Evolutionary conservation across 2,888 invertebrate species (phyloP), one percentile per base, ranked within the genome.

Genomic region (Yponomeuta evonymella): DNA sequence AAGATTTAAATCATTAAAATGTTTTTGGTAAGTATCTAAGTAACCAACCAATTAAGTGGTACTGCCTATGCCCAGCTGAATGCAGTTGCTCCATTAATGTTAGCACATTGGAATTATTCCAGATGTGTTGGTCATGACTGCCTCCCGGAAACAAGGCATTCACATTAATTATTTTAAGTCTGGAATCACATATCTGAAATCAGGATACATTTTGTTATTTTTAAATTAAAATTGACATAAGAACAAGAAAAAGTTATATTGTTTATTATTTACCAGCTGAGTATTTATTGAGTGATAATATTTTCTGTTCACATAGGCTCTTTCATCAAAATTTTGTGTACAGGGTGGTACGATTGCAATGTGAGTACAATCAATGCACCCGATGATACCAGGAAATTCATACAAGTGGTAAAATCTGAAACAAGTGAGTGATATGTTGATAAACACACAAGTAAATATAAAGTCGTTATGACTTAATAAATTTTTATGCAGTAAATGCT

Each of bases 201-300:
- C 23, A 23, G 23, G 23, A 23, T 23, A 23, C 23, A 23, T 23
- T 23, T 23, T 23, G 23, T 23, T 23, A 23, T 23, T 23, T 23
- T 23, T 33, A 63, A 70, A 11, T 63, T 43, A 65, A 65, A 12
- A 65, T n/a, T n/a, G 3, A 9, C 11, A n/a, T 23, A 23, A 23
- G 23, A 23, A 23, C 29, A 65, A 65, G 29, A 64, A 68, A 10
- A 43, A 43, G 10, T 62, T 62, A 58, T 67, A 29, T 36, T 43
- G 66, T 33, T 43, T 33, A 29, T 63, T 15, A 71, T 33, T 72
- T 74, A 75, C 73, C 73, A 75, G 74, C 72, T 75, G 75, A 66
- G 75, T 74, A 75, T 76, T 76, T 70, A 77, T 71, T 23, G 77
- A 75, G 72, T 77, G 75, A 71, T 75, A 76, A 63, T 73, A 72